Evolutionary conservation across 1,140 invertebrate species (phyloP), one percentile per base, ranked within the genome.

Genomic region (Drosophila ambigua): DNA sequence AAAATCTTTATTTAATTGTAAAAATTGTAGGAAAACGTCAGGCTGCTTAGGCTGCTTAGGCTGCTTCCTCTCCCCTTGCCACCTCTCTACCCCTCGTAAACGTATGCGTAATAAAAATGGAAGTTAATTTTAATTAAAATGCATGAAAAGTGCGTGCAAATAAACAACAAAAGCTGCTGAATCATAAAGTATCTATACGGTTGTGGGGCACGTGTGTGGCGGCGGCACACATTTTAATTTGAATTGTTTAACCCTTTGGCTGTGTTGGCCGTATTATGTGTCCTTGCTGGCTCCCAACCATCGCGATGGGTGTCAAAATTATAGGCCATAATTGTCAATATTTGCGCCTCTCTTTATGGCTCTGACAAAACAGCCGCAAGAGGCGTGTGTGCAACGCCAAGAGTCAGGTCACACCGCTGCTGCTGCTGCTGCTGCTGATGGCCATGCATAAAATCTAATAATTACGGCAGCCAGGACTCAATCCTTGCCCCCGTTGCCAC

Each of bases 61-160:
- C n/a, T n/a, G n/a, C 9, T 35, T 35, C 0, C 31, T 6, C 31
- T 7, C 8, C 31, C 7, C 31, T 35, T 16, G 1, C 16, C 16
- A 16, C 31, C 35, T 2, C 11, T 13, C 3, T 39, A 11, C 31
- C 26, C 6, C 26, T 28, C 26, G 26, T 28, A 28, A 28, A 28
- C 31, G 6, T 45, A 49, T 50, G 68, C 31, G 81, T 90, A 80
- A 90, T 90, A 90, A 90, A 89, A 90, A 82, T 83, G 35, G 77
- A 88, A 87, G 75, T 77, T 90, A 90, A 90, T 90, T 90, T 90
- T 90, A 90, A 90, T 90, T 90, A 90, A 90, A 90, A 90, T 90
- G 81, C 87, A 79, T 77, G 78, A 75, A 78, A 85, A 67, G 60
- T 79, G 80, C 80, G 80, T 76, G 61, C 44, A 31, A 48, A 62